phyloP scores from a whole-genome alignment of 1,140 invertebrate species.

The Rhizoglyphus robini region DNA sequence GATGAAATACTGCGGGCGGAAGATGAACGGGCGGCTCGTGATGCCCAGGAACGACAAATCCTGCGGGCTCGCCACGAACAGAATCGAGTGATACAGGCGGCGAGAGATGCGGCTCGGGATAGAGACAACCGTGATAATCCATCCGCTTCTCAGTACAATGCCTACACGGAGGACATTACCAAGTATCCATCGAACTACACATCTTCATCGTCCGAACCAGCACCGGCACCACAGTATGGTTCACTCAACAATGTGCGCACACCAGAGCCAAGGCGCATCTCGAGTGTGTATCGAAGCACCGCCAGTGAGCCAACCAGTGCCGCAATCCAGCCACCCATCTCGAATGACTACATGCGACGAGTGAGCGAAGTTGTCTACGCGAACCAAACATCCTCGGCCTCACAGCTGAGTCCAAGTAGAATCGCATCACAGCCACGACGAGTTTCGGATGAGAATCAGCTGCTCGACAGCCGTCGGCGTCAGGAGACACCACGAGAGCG shows the following conservation, averaged over 20 bases:
- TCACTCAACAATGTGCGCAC: conserved; percentile 7
- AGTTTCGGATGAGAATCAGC: no score
- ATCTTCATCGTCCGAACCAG: neutral
- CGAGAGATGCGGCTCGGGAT: neutral
- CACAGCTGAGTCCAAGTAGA: no score
- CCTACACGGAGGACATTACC: neutral
- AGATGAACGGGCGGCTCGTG: conserved; percentile 1
- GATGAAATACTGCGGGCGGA: neutral
- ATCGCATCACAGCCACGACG: no score
- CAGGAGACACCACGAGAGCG: neutral
- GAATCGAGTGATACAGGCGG: neutral
- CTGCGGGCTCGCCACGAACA: conserved; percentile 10
- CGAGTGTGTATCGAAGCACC: neutral
- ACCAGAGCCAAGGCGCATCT: neutral
- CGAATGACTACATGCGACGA: neutral
- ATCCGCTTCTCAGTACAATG: neutral
- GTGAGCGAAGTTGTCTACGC: no score
- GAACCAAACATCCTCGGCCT: neutral
- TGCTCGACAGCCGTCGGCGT: neutral
- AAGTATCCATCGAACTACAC: neutral
- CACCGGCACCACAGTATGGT: neutral
- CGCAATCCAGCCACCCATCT: neutral
- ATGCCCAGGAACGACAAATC: neutral
- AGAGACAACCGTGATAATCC: neutral
- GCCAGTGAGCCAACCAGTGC: neutral